phyloP scores from a whole-genome alignment of 2,113 vertebrate genomes.

The Nannospalax galili region DNA sequence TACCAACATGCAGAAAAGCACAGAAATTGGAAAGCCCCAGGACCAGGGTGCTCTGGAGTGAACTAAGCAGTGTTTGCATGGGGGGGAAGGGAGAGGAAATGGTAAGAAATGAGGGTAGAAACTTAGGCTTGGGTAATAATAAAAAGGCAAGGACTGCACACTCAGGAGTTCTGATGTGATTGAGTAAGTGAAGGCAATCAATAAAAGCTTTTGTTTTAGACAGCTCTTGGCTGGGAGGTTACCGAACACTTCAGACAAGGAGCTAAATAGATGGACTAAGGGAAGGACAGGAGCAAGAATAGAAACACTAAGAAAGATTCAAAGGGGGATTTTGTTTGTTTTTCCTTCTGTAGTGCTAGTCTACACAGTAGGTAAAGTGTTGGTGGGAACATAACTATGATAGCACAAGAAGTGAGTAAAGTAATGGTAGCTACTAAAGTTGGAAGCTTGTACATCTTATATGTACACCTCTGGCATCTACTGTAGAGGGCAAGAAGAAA shows the following conservation, averaged over 20 bases:
- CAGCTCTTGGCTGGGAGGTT: background rate
- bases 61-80: background rate
- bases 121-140: background rate
- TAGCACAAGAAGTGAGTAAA: constrained; percentile 9
- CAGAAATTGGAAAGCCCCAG: background rate
- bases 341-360: background rate
- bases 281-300: background rate
- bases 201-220: constrained; percentile 25
- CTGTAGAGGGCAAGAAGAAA: background rate
- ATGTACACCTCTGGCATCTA: background rate
- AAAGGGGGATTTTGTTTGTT: background rate
- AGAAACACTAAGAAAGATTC: background rate
- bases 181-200: constrained; percentile 25
- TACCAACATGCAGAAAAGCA: background rate
- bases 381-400: background rate
- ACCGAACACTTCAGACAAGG: background rate
- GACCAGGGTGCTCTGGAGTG: background rate
- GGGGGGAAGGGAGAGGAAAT: background rate
- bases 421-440: background rate
- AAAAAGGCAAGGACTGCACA: constrained; percentile 2
- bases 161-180: background rate
- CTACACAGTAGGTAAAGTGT: background rate
- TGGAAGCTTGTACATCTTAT: background rate
- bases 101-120: background rate
- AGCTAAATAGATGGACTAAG: background rate